Base-by-base conservation (phyloP, 2,113 vertebrate species). In the Sporophila hypoxantha region DNA sequence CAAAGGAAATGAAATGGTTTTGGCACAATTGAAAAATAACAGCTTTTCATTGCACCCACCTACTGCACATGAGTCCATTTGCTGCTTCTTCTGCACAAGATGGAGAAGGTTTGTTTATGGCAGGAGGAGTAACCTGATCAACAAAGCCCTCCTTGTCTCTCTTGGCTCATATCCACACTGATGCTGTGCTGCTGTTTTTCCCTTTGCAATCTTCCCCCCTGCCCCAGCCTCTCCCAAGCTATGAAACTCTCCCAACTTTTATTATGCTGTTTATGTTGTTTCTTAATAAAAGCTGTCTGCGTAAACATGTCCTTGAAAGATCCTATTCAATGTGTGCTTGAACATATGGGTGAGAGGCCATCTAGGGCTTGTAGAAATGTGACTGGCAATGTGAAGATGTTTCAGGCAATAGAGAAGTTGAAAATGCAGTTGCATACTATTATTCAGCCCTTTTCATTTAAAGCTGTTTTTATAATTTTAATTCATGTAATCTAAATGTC, bases 281-380 rank as follows among this genome's bases (percentile, higher is more conserved):
- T 91, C 80, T 76, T 88, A 91, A 91, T 88, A 91, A 93, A 94
- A 81, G 39, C 53, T 81, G 8, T 67, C 37, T 88, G n/a, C 90
- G 36, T 62, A 87, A 92, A 88, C 14, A 55, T 41, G 49, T 84
- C 74, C 60, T 89, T 92, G 80, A 65, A 81, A 77, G 59, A 74
- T 71, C 26, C 46, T 85, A 2, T 60, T 92, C 44, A 73, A 47
- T 78, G 16, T 82, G 39, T 91, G 42, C 32, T 82, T 88, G 74
- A 92, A 79, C 49, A 84, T 64, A 73, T 12, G 60, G 36, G 37
- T 44, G 29, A 91, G 68, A 91, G 62, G 57, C 20, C 66, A 29
- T 14, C 21, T 1, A 80, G 27, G 30, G 47, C 68, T 50, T 67
- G n/a, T 14, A 78, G 76, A 88, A 86, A 74, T 46, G 44, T 61